Evolutionary conservation across 2,113 vertebrate genomes (phyloP).

Genomic region (Cephalopholis sonnerati): DNA sequence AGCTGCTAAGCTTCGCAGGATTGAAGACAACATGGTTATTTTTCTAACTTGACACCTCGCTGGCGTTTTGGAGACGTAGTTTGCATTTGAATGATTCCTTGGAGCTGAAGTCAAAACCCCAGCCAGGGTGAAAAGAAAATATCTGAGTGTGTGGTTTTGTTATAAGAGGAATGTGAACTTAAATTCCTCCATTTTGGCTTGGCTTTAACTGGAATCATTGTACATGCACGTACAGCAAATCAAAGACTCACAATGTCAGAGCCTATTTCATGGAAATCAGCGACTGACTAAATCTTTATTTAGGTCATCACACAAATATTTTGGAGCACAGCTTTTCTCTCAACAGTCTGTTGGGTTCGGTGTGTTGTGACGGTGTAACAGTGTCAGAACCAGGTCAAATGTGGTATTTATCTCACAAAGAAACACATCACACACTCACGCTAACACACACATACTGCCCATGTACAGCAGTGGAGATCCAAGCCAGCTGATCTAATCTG

Average conservation of each 20-base stretch:
- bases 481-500: constrained; percentile 74
- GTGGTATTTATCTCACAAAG: background rate
- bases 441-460: constrained; percentile 8
- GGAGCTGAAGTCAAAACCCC: constrained; percentile 7
- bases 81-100: constrained; percentile 51
- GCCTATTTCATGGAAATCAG: too few species aligned
- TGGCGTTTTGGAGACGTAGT: constrained; percentile 52
- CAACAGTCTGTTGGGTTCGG: background rate
- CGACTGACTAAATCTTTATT: background rate
- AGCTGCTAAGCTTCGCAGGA: constrained; percentile 66
- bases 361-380: background rate
- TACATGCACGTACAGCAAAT: background rate
- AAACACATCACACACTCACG: background rate
- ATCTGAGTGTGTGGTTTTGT: constrained; percentile 35
- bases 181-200: constrained; percentile 21
- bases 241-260: background rate
- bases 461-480: constrained; percentile 35
- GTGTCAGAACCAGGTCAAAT: constrained; percentile 7
- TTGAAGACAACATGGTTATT: constrained; percentile 38
- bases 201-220: constrained; percentile 3
- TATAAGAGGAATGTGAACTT: constrained; percentile 27
- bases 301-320: background rate
- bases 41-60: constrained; percentile 57
- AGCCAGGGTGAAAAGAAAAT: constrained; percentile 35
- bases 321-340: background rate